These are phyloP conservation scores for Helicoverpa assulta DNA, from an alignment of 2,888 invertebrate species.

Conservation along the genomic window DNA sequence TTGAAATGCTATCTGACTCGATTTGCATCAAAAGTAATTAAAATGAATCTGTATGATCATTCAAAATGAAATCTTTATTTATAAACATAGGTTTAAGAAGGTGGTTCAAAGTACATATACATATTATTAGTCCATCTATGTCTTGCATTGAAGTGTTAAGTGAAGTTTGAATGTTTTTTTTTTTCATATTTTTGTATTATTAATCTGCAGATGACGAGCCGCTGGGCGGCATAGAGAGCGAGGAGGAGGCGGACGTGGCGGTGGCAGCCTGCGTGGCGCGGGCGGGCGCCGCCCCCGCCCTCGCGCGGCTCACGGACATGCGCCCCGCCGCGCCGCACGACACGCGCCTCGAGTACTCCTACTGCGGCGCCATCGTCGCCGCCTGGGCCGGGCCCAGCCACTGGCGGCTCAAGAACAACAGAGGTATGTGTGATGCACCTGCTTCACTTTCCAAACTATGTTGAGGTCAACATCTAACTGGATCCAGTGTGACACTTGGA, in stretches of 20 bases:
- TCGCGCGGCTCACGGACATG: conserved; percentile 86
- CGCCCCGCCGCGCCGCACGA: conserved; percentile 87
- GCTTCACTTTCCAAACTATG: too few species aligned
- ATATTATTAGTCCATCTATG: too few species aligned
- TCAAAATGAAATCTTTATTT: too few species aligned
- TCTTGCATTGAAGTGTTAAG: too few species aligned
- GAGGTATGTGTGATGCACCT: conserved; percentile 67
- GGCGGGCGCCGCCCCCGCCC: conserved; percentile 64
- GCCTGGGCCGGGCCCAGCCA: conserved; percentile 96
- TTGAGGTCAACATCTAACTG: too few species aligned
- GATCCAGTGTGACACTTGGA: too few species aligned
- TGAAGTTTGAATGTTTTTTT: too few species aligned
- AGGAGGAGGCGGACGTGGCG: conserved; percentile 84
- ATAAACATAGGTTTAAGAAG: too few species aligned
- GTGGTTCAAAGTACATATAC: too few species aligned
- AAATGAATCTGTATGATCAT: too few species aligned
- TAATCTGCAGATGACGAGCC: conserved; percentile 80
- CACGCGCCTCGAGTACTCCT: conserved; percentile 92
- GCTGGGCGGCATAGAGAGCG: conserved; percentile 84
- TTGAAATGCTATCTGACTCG: too few species aligned
- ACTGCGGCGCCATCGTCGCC: conserved; percentile 89
- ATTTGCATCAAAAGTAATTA: too few species aligned
- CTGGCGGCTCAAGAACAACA: conserved; percentile 93
- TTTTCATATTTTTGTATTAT: neutral
- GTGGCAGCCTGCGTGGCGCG: conserved; percentile 81